phyloP scores from a whole-genome alignment of 2,797 vertebrate genomes.

The Sarcophilus harrisii region DNA sequence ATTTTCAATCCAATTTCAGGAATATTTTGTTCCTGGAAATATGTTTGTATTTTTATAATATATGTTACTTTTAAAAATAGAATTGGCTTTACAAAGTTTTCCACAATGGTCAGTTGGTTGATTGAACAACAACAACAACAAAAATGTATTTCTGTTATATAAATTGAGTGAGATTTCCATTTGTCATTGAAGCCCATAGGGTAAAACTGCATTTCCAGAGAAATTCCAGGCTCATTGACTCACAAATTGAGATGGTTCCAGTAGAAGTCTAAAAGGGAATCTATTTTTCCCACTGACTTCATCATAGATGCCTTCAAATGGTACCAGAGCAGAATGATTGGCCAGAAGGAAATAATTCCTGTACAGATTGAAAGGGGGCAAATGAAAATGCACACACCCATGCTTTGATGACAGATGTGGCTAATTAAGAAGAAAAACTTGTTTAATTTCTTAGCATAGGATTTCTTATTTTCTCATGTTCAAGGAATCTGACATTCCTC shows the following conservation, averaged over 20 bases:
- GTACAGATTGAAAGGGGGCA: not conserved
- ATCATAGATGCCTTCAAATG: not conserved
- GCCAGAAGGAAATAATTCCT: not conserved
- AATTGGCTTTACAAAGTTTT: not conserved
- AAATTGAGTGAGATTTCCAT: slow-evolving; percentile 21
- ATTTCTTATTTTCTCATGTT: slow-evolving; percentile 7
- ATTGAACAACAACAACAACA: slow-evolving; percentile 35
- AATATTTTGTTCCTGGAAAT: not conserved
- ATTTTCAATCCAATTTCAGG: not conserved
- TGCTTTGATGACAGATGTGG: slow-evolving; percentile 11
- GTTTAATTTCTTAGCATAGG: slow-evolving; percentile 19
- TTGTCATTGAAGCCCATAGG: slow-evolving; percentile 14
- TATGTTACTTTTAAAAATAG: slow-evolving; percentile 33
- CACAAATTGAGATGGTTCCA: slow-evolving; percentile 27
- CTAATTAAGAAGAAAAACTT: slow-evolving; percentile 34
- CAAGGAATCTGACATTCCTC: not conserved
- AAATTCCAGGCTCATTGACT: slow-evolving; percentile 14
- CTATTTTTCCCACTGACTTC: not conserved
- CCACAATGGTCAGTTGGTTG: not conserved
- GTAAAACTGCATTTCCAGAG: slow-evolving; percentile 26
- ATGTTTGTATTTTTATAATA: not conserved
- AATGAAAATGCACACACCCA: not conserved
- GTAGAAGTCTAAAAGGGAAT: slow-evolving; percentile 22
- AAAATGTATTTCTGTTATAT: slow-evolving; percentile 29
- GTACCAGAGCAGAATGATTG: not conserved